A percentile compares a stretch with the other conserved stretches of the same genome.
phyloP scores from a whole-genome alignment of 2,888 invertebrate species.

The Blastobasis adustella region DNA sequence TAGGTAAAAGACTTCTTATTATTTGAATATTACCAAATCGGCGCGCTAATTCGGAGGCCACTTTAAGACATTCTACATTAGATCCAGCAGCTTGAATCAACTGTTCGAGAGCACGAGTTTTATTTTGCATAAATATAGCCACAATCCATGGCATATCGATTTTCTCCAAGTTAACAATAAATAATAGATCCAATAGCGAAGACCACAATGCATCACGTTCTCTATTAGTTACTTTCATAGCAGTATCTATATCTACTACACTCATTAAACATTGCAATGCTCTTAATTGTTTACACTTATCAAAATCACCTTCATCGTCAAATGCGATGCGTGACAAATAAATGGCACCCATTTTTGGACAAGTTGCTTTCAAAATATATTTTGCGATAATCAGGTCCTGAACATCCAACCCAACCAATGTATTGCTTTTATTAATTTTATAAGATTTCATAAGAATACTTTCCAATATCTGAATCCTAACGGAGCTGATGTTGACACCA shows the following conservation, averaged over 20 bases:
- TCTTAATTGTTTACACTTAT: constrained; percentile 62
- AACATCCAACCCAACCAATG: constrained; percentile 33
- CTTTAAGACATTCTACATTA: constrained; percentile 48
- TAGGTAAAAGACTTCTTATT: constrained; percentile 42
- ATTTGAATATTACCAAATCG: constrained; percentile 45
- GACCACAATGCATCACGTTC: constrained; percentile 57
- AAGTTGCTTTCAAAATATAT: constrained; percentile 67
- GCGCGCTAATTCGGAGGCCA: constrained; percentile 44
- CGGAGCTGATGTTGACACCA: constrained; percentile 59
- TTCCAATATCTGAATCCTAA: constrained; percentile 65
- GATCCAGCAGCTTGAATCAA: constrained; percentile 44
- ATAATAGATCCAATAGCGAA: constrained; percentile 55
- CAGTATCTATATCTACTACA: constrained; percentile 58
- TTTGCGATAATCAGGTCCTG: constrained; percentile 61
- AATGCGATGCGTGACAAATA: constrained; percentile 66
- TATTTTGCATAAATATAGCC: constrained; percentile 58
- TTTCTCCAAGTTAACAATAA: constrained; percentile 53
- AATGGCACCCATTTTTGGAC: constrained; percentile 68
- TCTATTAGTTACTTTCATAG: constrained; percentile 58
- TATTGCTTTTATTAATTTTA: constrained; percentile 35
- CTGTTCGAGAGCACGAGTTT: constrained; percentile 53
- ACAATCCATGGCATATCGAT: constrained; percentile 67
- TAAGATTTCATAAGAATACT: constrained; percentile 51
- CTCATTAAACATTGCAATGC: constrained; percentile 68
- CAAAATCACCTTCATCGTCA: constrained; percentile 61